A percentile compares a stretch with the other conserved stretches of the same genome.
Evolutionary conservation across 2,797 vertebrate genomes (phyloP).

Genomic region (Caiman crocodilus): DNA sequence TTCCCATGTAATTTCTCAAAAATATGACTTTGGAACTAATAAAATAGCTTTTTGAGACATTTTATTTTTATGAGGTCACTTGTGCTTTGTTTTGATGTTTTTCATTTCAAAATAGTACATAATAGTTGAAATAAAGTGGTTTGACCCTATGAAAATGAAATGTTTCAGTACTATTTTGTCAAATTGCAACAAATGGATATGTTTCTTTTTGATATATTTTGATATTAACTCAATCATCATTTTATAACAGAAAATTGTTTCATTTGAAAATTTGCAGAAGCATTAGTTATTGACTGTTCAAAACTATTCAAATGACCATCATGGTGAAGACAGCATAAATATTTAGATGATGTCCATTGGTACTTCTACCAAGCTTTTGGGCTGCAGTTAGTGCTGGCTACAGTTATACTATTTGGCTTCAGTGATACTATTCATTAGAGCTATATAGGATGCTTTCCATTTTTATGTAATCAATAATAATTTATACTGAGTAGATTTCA

Average conservation of each 20-base stretch:
- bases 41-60: too few species aligned
- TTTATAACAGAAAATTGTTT: not conserved
- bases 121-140: not conserved
- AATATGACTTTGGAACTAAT: too few species aligned
- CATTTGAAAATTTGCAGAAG: not conserved
- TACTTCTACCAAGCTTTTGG: not conserved
- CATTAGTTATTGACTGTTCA: too few species aligned
- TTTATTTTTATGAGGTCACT: too few species aligned
- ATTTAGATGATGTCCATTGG: not conserved
- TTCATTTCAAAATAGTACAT: not conserved
- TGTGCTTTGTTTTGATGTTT: not conserved
- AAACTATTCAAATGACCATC: not conserved
- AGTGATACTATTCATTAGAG: not conserved
- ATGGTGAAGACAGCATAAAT: rapidly evolving
- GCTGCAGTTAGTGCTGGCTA: not conserved
- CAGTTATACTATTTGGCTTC: not conserved
- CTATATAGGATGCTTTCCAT: not conserved
- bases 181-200: not conserved
- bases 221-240: not conserved
- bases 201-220: not conserved
- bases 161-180: conserved; percentile 35
- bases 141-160: conserved; percentile 28
- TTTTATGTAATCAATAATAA: not conserved
- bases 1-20: too few species aligned
- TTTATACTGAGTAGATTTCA: not conserved